Base-by-base conservation (phyloP, 1,140 invertebrate species). In the Saxidomus purpurata region DNA sequence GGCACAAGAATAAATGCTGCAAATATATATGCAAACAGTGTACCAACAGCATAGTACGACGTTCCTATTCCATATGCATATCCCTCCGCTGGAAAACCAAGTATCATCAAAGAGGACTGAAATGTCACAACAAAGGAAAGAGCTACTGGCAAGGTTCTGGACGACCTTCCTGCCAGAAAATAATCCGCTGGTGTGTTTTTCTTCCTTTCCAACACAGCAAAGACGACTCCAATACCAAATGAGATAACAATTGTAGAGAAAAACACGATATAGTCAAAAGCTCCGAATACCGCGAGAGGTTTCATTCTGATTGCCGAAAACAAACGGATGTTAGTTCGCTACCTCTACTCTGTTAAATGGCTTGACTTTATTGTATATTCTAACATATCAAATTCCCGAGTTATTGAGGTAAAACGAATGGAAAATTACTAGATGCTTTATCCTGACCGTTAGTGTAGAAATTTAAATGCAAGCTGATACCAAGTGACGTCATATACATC, bases 51-150 rank as follows among this genome's bases (percentile, higher is more conserved):
- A 93, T 77, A 86, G 82, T 93, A 94, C 25, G 91, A 40, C 17
- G 92, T 91, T 55, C 40, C 36, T 8, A 79, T 28, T 0, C 93
- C 93, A 87, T 91, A 87, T n/a, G 82, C 74, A 81, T 98, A 98
- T 89, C 98, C 97, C 96, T 98, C 98, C 0, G 98, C 97, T 1
- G 98, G 98, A 98, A 97, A 69, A n/a, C n/a, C n/a, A n/a, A n/a
- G n/a, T n/a, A n/a, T n/a, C n/a, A n/a, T n/a, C n/a, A n/a, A n/a
- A n/a, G 98, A 98, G 0, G 98, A 98, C 94, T 98, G 97, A 94
- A 98, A 98, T 95, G 97, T 98, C 95, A 94, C 91, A 38, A 94
- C 84, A 61, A 94, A 69, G 43, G 92, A 94, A 76, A 94, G 74
- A 4, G 93, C 55, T 47, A 93, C 93, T 9, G 93, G 93, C 0